Percentiles rank a stretch among this genome's conserved stretches.
Conservation (phyloP, 2,113 vertebrate genomes). For the Melanerpes aurifrons region DNA sequence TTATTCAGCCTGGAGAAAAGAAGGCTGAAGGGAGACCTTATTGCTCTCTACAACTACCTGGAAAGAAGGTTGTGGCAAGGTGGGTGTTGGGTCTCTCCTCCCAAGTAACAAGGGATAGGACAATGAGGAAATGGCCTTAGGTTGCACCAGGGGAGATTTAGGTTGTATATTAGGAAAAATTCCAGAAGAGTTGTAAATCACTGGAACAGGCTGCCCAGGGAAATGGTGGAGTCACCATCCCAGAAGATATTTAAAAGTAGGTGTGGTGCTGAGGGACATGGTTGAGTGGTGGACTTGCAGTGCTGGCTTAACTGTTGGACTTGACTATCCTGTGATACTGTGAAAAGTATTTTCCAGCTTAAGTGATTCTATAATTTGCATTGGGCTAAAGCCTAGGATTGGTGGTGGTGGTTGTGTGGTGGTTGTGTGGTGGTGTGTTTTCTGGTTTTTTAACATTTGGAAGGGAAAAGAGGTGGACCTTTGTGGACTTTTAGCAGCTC, state of each 20-base stretch:
- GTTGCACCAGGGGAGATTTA: background rate
- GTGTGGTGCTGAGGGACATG: background rate
- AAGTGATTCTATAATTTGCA: background rate
- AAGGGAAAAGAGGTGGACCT: background rate
- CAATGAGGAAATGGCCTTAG: background rate
- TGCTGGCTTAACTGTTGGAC: background rate
- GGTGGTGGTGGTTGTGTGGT: too few relatives aligned
- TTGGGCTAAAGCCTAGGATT: too few relatives aligned
- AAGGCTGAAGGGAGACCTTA: background rate
- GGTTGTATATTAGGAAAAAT: background rate
- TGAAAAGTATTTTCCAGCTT: background rate
- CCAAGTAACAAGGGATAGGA: background rate
- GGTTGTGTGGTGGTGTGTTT: too few relatives aligned
- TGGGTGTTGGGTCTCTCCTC: background rate
- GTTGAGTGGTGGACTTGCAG: background rate
- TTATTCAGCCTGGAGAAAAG: background rate
- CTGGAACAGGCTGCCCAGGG: background rate
- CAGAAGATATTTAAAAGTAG: background rate
- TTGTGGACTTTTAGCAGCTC: rapidly evolving
- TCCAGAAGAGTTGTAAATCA: background rate
- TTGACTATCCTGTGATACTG: too few relatives aligned
- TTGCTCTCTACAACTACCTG: background rate
- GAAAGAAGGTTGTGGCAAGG: background rate
- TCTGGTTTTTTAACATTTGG: background rate
- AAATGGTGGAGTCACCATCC: background rate